phyloP scores from a whole-genome alignment of 2,113 vertebrate genomes.

The Paratilapia polleni region DNA sequence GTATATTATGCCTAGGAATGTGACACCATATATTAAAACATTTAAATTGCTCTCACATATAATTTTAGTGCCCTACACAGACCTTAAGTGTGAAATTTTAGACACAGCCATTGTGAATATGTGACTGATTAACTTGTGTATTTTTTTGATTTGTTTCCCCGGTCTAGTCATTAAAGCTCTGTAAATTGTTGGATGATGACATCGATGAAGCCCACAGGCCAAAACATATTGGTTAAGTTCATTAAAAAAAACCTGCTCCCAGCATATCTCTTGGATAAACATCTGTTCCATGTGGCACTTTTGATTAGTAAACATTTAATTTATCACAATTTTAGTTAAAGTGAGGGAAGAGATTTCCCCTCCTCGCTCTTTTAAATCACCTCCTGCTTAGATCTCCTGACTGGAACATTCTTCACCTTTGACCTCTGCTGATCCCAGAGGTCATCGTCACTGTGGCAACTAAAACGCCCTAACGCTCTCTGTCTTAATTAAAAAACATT shows the following conservation, averaged over 20 bases:
- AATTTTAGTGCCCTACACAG: not conserved
- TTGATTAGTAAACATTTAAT: slow-evolving; percentile 10
- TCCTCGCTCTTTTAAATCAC: slow-evolving; percentile 44
- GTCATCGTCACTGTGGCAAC: slow-evolving; percentile 66
- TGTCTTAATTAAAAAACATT: slow-evolving; percentile 73
- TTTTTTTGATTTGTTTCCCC: not conserved
- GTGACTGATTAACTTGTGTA: not conserved
- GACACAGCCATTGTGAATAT: not conserved
- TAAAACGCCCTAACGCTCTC: slow-evolving; percentile 35
- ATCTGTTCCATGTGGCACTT: slow-evolving; percentile 12
- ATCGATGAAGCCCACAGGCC: not conserved
- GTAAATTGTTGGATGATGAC: not conserved
- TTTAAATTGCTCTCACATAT: not conserved
- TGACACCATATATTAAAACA: too few relatives aligned
- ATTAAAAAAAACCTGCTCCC: not conserved
- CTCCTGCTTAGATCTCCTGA: slow-evolving; percentile 62
- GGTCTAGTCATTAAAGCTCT: not conserved
- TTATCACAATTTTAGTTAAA: slow-evolving; percentile 28
- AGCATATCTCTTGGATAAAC: not conserved
- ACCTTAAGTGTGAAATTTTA: too few relatives aligned
- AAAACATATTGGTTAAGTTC: not conserved
- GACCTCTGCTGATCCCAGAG: slow-evolving; percentile 50
- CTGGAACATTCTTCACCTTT: slow-evolving; percentile 72
- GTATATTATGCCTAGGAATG: too few relatives aligned
- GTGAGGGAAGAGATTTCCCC: slow-evolving; percentile 6